These are phyloP conservation scores for Microcaecilia unicolor DNA, from an alignment of 2,797 vertebrate species.

Conservation along the genomic window DNA sequence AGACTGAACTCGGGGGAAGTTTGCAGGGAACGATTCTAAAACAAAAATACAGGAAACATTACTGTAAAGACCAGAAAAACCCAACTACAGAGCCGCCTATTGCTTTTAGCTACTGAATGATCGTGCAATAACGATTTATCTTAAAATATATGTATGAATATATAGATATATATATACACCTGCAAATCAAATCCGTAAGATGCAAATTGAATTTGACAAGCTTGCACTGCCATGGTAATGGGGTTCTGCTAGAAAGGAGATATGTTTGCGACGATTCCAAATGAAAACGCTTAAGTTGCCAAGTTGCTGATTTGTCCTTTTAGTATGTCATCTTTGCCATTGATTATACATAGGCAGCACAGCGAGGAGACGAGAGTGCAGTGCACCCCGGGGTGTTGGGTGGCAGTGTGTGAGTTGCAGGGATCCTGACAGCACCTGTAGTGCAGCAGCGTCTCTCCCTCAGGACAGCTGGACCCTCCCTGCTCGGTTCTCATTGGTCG, in stretches of 20 bases:
- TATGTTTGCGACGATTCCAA: accelerated
- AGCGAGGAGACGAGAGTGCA: too few relatives aligned
- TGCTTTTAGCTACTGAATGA: too few relatives aligned
- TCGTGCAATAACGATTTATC: too few relatives aligned
- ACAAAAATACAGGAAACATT: background rate
- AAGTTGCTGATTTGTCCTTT: too few relatives aligned
- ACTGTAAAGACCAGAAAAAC: background rate
- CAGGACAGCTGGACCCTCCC: background rate
- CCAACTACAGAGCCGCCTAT: too few relatives aligned
- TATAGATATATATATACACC: slow-evolving; percentile 13
- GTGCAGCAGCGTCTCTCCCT: background rate
- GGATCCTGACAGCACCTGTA: accelerated
- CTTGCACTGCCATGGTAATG: slow-evolving; percentile 19
- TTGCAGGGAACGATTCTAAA: slow-evolving; percentile 40
- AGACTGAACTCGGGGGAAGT: slow-evolving; percentile 46
- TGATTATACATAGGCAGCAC: background rate
- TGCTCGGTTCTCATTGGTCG: slow-evolving; percentile 2
- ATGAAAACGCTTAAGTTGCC: too few relatives aligned
- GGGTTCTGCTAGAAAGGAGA: too few relatives aligned
- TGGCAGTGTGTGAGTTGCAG: too few relatives aligned
- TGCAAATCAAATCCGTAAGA: slow-evolving; percentile 35
- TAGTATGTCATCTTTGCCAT: too few relatives aligned
- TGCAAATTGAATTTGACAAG: slow-evolving; percentile 7
- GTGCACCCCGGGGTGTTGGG: accelerated
- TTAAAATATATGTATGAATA: too few relatives aligned